Percentiles rank a stretch among this genome's conserved stretches.
phyloP scores from a whole-genome alignment of 2,888 invertebrate genomes.

The Ypsolopha scabrella region DNA sequence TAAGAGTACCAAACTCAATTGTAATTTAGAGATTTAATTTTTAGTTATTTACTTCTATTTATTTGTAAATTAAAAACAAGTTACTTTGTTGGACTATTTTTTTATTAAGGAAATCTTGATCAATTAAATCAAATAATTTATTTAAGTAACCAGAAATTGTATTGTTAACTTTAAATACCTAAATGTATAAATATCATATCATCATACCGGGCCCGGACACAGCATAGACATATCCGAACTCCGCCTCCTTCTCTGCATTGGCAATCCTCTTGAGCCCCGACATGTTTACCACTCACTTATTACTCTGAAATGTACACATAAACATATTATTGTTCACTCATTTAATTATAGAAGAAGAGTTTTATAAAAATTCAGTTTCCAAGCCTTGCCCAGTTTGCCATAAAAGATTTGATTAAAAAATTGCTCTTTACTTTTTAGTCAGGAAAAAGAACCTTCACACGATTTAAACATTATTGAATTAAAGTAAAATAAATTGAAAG shows the following conservation, averaged over 20 bases:
- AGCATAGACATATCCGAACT: conserved; percentile 95
- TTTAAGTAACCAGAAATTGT: conserved; percentile 2
- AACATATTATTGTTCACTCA: too few relatives aligned
- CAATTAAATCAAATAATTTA: too few relatives aligned
- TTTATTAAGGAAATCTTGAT: too few relatives aligned
- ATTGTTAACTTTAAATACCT: conserved; percentile 4
- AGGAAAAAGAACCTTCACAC: too few relatives aligned
- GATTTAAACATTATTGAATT: too few relatives aligned
- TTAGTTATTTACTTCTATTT: too few relatives aligned
- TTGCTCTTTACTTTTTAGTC: too few relatives aligned
- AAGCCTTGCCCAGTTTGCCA: background rate
- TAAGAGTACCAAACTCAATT: too few relatives aligned
- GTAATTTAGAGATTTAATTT: too few relatives aligned
- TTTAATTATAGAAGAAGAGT: background rate
- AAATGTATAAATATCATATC: background rate
- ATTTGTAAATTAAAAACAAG: too few relatives aligned
- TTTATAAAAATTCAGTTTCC: background rate
- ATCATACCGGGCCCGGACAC: conserved; percentile 96
- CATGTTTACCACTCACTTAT: conserved; percentile 68
- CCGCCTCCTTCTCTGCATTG: conserved; percentile 88
- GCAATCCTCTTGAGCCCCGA: conserved; percentile 77
- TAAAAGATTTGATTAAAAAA: background rate
- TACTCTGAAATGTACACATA: conserved; percentile 14
- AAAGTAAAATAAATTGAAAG: too few relatives aligned
- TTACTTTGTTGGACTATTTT: too few relatives aligned